Evolutionary conservation across 2,888 invertebrate genomes (phyloP), one percentile per base, ranked within the genome.

Genomic region (Bembecia ichneumoniformis): DNA sequence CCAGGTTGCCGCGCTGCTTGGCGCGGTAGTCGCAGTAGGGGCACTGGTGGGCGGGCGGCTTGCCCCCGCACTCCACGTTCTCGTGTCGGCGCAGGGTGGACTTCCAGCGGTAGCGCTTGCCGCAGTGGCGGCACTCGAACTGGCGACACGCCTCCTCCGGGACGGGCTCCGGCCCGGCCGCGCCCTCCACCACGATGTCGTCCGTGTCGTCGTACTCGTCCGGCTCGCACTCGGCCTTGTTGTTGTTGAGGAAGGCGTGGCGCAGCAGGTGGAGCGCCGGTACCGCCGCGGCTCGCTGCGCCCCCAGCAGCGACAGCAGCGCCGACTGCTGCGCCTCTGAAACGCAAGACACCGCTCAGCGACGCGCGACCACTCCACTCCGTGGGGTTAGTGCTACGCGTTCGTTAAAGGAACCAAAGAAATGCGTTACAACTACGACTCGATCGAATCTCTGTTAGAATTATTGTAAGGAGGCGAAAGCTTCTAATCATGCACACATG

Each of bases 91-190:
- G 89, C 87, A 94, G 88, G 52, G 94, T 94, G 47, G 94, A 94
- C 82, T 93, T 95, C 94, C 95, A 95, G 64, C 94, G 91, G 77
- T 95, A 95, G 58, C 92, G 90, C 77, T 95, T 95, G 56, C 95
- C 94, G 81, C 95, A 95, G 71, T 94, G 94, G 48, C 93, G 89
- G 69, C 95, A 95, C 47, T 93, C 90, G 77, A 94, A 94, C 68
- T 92, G 91, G 3, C 90, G 81, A 59, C 82, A 81, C 34, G 89
- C 87, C 64, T 89, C 90, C 68, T 89, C 82, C 66, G 74, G 76
- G 64, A 62, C 73, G 7, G 67, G 64, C 59, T 82, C 82, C 11
- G 64, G 55, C 60, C 86, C 87, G 50, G 86, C 87, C 14, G 17
- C 84, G 87, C 28, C 28, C 28, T 28, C 28, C 60, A 88, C 71